Evolutionary conservation across 2,113 vertebrate genomes (phyloP).

Genomic region (Poeciliopsis occidentalis): DNA sequence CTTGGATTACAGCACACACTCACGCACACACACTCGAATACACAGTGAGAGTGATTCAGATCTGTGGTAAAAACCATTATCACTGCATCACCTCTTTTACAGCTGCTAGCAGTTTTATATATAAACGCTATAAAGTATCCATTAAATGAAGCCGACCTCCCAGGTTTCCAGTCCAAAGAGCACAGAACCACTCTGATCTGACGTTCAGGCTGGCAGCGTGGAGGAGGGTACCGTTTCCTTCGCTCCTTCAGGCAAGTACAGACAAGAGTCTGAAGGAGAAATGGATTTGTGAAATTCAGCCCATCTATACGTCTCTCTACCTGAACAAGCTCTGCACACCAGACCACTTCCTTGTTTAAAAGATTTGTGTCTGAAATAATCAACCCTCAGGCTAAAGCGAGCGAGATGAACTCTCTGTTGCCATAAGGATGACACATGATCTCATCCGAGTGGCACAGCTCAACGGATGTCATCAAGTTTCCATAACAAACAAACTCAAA

Average conservation of each 20-base stretch:
- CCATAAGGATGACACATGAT: conserved; percentile 16
- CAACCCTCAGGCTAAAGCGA: conserved; percentile 28
- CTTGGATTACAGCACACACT: background rate
- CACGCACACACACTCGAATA: too few species aligned
- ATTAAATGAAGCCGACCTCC: background rate
- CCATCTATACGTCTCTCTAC: conserved; percentile 50
- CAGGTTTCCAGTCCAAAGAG: conserved; percentile 6
- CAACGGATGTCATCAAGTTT: background rate
- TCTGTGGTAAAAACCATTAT: background rate
- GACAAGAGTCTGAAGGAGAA: conserved; percentile 59
- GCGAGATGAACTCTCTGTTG: conserved; percentile 25
- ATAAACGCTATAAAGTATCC: background rate
- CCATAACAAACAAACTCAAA: background rate
- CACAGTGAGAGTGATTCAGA: background rate
- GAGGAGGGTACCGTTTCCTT: conserved; percentile 68
- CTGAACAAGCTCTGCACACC: conserved; percentile 13
- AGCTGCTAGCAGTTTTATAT: background rate
- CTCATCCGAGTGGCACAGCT: background rate
- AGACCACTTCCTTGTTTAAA: conserved; percentile 20
- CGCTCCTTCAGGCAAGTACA: conserved; percentile 44
- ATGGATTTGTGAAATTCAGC: conserved; percentile 73
- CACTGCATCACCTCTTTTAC: too few species aligned
- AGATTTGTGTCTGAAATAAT: background rate
- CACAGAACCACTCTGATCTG: conserved; percentile 17
- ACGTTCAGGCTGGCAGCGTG: conserved; percentile 27